phyloP scores from a whole-genome alignment of 2,797 vertebrate genomes.

The Arremon brunneinucha region DNA sequence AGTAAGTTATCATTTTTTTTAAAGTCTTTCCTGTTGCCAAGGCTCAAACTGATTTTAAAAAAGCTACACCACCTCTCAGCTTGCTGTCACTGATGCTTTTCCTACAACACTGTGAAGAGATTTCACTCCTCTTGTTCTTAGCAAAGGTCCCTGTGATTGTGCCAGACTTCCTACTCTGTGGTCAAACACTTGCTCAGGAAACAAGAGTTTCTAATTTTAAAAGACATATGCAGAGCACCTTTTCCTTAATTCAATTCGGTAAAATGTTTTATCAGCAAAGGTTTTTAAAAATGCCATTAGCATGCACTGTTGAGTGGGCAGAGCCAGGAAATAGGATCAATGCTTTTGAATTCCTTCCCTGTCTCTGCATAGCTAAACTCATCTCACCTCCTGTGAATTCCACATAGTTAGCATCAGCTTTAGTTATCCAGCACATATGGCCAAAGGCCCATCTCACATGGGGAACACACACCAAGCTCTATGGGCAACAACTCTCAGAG shows the following conservation, averaged over 20 bases:
- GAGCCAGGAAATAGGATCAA: neutral
- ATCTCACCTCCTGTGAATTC: neutral
- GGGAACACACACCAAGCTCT: neutral
- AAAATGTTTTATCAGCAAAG: neutral
- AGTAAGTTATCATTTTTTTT: slow-evolving; percentile 69
- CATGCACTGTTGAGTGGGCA: neutral
- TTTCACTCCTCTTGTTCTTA: slow-evolving; percentile 2
- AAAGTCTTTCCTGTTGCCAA: slow-evolving; percentile 61
- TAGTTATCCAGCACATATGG: neutral
- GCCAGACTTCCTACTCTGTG: neutral
- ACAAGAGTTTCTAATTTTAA: neutral
- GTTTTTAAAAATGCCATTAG: neutral
- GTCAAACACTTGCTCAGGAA: neutral
- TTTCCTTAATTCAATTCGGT: neutral
- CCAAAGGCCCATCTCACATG: neutral
- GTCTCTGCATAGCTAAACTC: neutral
- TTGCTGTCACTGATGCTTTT: slow-evolving; percentile 42
- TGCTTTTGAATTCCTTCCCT: neutral
- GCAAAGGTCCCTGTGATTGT: neutral
- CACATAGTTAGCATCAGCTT: neutral
- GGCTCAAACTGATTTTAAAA: slow-evolving; percentile 57
- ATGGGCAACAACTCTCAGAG: neutral
- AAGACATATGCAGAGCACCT: neutral
- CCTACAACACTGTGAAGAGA: slow-evolving; percentile 19
- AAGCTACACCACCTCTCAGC: slow-evolving; percentile 3